Conservation (phyloP, 2,797 vertebrate species). For the Sylvilagus floridanus region DNA sequence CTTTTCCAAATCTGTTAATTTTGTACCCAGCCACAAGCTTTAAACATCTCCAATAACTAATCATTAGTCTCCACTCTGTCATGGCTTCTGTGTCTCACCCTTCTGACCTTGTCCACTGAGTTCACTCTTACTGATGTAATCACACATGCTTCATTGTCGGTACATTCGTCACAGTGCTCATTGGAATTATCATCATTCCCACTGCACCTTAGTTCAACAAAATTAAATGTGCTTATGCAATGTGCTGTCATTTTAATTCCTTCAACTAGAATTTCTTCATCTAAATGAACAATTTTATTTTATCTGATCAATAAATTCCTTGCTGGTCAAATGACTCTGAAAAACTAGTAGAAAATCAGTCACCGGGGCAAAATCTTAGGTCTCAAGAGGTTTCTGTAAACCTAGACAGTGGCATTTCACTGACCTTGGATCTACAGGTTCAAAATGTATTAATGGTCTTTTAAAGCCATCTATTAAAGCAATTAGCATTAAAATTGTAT, state of each 20-base stretch:
- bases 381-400: slow-evolving; percentile 43
- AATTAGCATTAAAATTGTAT: slow-evolving; percentile 42
- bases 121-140: slow-evolving; percentile 72
- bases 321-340: slow-evolving; percentile 31
- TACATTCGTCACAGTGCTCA: slow-evolving; percentile 73
- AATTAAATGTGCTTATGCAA: slow-evolving; percentile 64
- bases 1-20: slow-evolving; percentile 56
- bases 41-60: slow-evolving; percentile 49
- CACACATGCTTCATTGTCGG: slow-evolving; percentile 71
- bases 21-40: not conserved
- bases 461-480: slow-evolving; percentile 43
- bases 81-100: slow-evolving; percentile 18
- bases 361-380: slow-evolving; percentile 49
- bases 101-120: slow-evolving; percentile 63
- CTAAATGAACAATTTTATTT: slow-evolving; percentile 63
- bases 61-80: not conserved
- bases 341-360: slow-evolving; percentile 52
- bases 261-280: slow-evolving; percentile 61
- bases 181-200: slow-evolving; percentile 76
- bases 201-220: slow-evolving; percentile 55
- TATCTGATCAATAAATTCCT: slow-evolving; percentile 68
- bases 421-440: slow-evolving; percentile 61
- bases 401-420: slow-evolving; percentile 33
- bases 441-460: slow-evolving; percentile 61
- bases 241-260: slow-evolving; percentile 69